Percentiles rank a stretch among this genome's conserved stretches.
Evolutionary conservation across 2,888 invertebrate species (phyloP).

Genomic region (Caenorhabditis afra): DNA sequence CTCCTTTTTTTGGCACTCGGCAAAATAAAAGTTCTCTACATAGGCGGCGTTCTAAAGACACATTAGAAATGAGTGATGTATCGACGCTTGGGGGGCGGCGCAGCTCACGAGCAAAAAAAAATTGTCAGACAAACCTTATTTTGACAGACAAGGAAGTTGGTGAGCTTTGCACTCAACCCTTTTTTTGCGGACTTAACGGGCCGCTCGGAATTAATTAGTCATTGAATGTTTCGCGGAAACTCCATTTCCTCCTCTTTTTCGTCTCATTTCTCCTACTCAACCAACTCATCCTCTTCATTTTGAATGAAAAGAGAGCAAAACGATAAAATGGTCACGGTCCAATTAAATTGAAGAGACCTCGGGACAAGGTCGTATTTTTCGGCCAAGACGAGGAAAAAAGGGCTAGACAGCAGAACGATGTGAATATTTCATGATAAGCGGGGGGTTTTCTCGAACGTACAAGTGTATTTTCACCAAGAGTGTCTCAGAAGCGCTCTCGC

Average conservation of each 20-base stretch:
- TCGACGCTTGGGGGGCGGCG: conserved; percentile 5
- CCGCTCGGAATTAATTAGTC: conserved; percentile 47
- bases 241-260: conserved; percentile 4
- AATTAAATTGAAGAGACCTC: conserved; percentile 2
- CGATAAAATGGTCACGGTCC: conserved; percentile 28
- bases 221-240: conserved; percentile 17
- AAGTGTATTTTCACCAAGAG: too few species aligned
- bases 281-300: neutral
- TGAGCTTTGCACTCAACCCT: conserved; percentile 7
- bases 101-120: neutral
- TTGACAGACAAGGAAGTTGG: conserved; percentile 17
- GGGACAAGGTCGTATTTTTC: conserved; percentile 4
- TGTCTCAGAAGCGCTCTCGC: too few species aligned
- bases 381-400: neutral
- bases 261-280: neutral
- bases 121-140: too few species aligned
- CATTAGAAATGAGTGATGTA: conserved; percentile 49
- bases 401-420: conserved; percentile 11
- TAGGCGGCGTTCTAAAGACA: conserved; percentile 34
- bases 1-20: neutral
- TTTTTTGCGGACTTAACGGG: conserved; percentile 20
- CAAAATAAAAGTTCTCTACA: conserved; percentile 11
- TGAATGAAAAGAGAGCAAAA: neutral
- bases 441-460: neutral
- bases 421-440: conserved; percentile 45